Conservation (phyloP, 2,888 invertebrate species). For the Synanthedon myopaeformis region DNA sequence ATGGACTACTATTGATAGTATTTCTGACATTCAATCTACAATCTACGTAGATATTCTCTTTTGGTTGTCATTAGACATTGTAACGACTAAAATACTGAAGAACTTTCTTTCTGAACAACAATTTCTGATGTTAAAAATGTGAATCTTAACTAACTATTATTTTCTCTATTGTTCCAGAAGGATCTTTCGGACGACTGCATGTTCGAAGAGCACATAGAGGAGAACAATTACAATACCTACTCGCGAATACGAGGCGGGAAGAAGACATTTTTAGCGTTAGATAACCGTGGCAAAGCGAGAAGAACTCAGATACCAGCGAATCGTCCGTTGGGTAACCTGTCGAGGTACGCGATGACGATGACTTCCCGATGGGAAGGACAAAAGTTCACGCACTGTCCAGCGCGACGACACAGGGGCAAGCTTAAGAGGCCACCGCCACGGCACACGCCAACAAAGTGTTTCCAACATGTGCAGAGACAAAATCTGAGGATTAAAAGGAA, state of each 20-base stretch:
- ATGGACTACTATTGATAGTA: no score
- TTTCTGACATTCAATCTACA: no score
- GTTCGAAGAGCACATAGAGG: conserved; percentile 88
- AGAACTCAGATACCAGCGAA: conserved; percentile 78
- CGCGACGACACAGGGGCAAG: conserved; percentile 53
- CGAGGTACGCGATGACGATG: conserved; percentile 78
- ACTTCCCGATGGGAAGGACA: conserved; percentile 48
- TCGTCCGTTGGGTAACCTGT: conserved; percentile 78
- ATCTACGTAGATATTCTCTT: no score
- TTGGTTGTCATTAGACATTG: no score
- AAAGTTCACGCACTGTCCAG: conserved; percentile 43
- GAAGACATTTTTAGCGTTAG: conserved; percentile 83
- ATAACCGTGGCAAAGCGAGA: conserved; percentile 78
- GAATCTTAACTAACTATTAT: background rate
- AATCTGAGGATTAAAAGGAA: conserved; percentile 56
- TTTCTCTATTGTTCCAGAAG: conserved; percentile 78
- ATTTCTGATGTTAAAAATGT: no score
- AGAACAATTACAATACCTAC: conserved; percentile 88
- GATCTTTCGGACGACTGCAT: conserved; percentile 87
- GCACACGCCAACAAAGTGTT: conserved; percentile 44
- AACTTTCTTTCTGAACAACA: no score
- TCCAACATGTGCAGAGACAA: conserved; percentile 59
- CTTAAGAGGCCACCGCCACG: conserved; percentile 53
- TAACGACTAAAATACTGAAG: no score
- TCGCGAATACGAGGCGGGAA: conserved; percentile 75